phyloP scores from a whole-genome alignment of 2,888 invertebrate species.

The Latheticus oryzae region DNA sequence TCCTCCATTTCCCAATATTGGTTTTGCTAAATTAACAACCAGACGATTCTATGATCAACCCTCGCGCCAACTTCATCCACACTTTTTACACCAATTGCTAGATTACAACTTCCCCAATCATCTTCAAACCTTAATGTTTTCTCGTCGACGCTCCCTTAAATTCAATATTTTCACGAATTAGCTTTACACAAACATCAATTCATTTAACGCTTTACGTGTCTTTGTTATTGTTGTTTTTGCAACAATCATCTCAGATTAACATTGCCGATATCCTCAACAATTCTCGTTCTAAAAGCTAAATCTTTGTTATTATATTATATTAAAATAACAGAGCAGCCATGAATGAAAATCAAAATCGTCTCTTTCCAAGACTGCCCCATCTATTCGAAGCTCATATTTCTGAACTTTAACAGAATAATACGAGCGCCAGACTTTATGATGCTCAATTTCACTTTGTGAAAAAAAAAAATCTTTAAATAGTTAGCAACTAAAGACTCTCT shows the following conservation, averaged over 20 bases:
- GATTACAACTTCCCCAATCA: constrained; percentile 35
- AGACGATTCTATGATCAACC: constrained; percentile 33
- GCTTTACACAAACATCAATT: no score
- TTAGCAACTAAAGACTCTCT: no score
- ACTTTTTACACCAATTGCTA: constrained; percentile 35
- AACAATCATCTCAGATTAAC: no score
- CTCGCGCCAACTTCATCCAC: constrained; percentile 24
- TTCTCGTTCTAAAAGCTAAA: constrained; percentile 8
- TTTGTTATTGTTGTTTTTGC: no score
- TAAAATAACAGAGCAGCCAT: constrained; percentile 17
- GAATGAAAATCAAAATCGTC: constrained; percentile 28
- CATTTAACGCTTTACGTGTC: no score
- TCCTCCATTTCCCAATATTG: constrained; percentile 41
- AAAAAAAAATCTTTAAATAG: constrained; percentile 10
- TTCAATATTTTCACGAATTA: constrained; percentile 28
- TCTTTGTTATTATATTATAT: constrained; percentile 26
- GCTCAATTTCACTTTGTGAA: constrained; percentile 11
- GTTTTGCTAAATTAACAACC: constrained; percentile 43
- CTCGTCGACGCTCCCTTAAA: constrained; percentile 9
- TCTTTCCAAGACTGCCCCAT: constrained; percentile 12
- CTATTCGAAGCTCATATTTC: constrained; percentile 17
- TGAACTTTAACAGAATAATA: constrained; percentile 19
- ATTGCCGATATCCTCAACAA: no score
- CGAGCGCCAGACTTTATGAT: constrained; percentile 7
- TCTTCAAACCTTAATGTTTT: constrained; percentile 20